Evolutionary conservation across 2,113 vertebrate species (phyloP).

Genomic region (Ia io): DNA sequence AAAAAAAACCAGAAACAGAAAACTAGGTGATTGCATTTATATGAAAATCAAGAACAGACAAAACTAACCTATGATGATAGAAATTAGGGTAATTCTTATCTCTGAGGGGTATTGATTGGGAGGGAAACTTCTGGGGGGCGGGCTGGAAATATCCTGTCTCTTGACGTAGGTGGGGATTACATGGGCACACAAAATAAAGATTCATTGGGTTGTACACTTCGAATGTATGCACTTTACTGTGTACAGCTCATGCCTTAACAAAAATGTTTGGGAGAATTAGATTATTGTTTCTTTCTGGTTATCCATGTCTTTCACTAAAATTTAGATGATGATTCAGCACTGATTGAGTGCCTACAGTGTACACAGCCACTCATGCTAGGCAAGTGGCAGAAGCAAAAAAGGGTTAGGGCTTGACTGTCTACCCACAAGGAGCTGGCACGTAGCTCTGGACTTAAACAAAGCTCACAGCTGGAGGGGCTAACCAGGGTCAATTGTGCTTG

Average conservation of each 20-base stretch:
- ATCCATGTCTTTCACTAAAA: background rate
- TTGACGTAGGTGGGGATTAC: background rate
- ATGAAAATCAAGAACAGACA: background rate
- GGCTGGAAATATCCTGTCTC: background rate
- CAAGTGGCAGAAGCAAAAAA: background rate
- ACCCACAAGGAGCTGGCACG: background rate
- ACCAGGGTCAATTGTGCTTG: background rate
- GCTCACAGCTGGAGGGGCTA: background rate
- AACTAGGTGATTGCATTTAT: background rate
- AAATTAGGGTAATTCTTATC: background rate
- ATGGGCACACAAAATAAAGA: background rate
- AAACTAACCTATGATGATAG: background rate
- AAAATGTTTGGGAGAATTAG: background rate
- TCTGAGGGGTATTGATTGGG: background rate
- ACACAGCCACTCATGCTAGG: background rate
- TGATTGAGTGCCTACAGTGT: background rate
- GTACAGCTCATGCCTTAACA: background rate
- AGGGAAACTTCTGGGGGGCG: background rate
- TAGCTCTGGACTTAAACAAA: background rate
- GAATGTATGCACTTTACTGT: background rate
- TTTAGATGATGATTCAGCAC: background rate
- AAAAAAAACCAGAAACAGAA: background rate
- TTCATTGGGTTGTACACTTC: background rate
- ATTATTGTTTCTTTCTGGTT: constrained; percentile 7
- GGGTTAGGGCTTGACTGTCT: background rate